Conservation (phyloP, 1,140 invertebrate species). For the Planococcus citri region DNA sequence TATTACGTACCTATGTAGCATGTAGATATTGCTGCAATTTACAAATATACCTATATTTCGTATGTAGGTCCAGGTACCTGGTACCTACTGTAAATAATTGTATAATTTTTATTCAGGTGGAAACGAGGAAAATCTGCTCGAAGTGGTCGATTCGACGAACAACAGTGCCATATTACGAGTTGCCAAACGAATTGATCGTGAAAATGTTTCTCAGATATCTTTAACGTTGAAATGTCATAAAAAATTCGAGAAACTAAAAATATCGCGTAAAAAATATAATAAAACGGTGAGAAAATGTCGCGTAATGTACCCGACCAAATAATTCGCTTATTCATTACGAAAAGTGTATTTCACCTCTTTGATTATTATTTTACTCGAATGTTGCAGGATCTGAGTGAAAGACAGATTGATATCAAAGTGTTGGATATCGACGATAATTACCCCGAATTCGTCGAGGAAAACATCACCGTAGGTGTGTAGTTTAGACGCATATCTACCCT, state of each 20-base stretch:
- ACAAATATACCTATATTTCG: no score
- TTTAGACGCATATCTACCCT: no score
- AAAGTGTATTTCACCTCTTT: no score
- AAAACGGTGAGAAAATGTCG: constrained; percentile 33
- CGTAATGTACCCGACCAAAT: no score
- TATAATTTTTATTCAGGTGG: constrained; percentile 39
- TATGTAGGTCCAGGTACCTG: no score
- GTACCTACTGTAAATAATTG: no score
- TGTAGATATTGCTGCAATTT: no score
- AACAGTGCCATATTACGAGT: constrained; percentile 50
- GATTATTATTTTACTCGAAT: constrained; percentile 19
- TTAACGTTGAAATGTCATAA: constrained; percentile 60
- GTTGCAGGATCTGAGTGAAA: constrained; percentile 52
- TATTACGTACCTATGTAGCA: no score
- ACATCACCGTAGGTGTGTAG: constrained; percentile 48
- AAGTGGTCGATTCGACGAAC: constrained; percentile 45
- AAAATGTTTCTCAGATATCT: constrained; percentile 43
- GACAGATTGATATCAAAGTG: constrained; percentile 50
- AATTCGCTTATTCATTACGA: no score
- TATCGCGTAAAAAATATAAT: constrained; percentile 45
- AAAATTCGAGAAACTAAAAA: constrained; percentile 35
- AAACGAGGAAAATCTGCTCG: constrained; percentile 53
- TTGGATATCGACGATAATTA: constrained; percentile 61
- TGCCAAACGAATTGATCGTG: constrained; percentile 50
- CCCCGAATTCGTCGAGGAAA: constrained; percentile 49